phyloP scores from a whole-genome alignment of 2,113 vertebrate species.

The Anolis sagrei region DNA sequence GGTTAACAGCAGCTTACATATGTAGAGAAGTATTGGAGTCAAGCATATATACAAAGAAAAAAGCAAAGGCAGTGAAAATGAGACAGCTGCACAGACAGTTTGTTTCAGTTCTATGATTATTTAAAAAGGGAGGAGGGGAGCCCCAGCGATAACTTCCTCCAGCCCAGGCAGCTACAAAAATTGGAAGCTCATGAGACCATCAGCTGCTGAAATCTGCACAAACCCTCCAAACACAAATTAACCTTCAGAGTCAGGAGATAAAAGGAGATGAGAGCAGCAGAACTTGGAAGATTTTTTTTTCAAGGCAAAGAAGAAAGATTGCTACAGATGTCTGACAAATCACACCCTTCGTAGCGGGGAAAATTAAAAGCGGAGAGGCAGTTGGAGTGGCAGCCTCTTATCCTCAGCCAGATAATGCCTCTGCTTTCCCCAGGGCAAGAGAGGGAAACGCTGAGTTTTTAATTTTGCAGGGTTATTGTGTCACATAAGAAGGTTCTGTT shows the following conservation, averaged over 20 bases:
- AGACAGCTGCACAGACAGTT: constrained; percentile 44
- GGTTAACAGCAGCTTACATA: constrained; percentile 21
- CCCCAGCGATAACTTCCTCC: constrained; percentile 53
- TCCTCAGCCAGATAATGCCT: constrained; percentile 42
- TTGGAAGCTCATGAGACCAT: constrained; percentile 51
- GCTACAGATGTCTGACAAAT: constrained; percentile 51
- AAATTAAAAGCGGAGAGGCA: constrained; percentile 52
- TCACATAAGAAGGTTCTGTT: constrained; percentile 1
- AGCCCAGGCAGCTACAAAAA: constrained; percentile 52
- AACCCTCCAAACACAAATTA: constrained; percentile 65
- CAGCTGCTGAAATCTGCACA: constrained; percentile 60
- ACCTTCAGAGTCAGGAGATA: constrained; percentile 63
- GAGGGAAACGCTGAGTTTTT: constrained; percentile 12
- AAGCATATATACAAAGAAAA: not conserved
- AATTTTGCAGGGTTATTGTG: constrained; percentile 40
- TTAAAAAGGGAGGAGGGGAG: constrained; percentile 33
- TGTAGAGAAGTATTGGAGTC: constrained; percentile 7
- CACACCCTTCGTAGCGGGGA: constrained; percentile 41
- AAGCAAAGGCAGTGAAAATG: constrained; percentile 26
- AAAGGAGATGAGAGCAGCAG: constrained; percentile 53
- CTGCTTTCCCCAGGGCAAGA: constrained; percentile 33
- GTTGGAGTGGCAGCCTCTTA: constrained; percentile 38
- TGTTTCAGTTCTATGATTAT: constrained; percentile 35
- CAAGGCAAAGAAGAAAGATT: constrained; percentile 36
- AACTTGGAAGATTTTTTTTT: constrained; percentile 49